Conservation (phyloP, 2,888 invertebrate species). For the Acleris emargana region DNA sequence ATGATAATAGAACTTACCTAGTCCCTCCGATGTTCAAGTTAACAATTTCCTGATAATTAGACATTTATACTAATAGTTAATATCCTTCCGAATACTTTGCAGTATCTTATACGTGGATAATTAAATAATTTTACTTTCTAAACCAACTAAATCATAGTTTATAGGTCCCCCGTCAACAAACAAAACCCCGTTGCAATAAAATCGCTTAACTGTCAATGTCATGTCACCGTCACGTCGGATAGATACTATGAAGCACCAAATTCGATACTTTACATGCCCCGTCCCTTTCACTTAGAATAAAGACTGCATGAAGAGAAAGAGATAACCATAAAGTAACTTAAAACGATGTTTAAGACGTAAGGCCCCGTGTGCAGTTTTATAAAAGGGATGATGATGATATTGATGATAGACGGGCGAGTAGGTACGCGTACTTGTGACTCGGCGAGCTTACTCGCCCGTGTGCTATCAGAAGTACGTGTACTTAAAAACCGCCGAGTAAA, state of each 20-base stretch:
- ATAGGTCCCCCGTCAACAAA: slow-evolving; percentile 32
- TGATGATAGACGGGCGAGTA: too few species aligned
- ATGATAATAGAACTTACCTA: slow-evolving; percentile 83
- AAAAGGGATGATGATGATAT: too few species aligned
- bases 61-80: slow-evolving; percentile 53
- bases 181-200: slow-evolving; percentile 23
- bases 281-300: too few species aligned
- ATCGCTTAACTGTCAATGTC: slow-evolving; percentile 31
- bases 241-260: not conserved
- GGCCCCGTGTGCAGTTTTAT: too few species aligned
- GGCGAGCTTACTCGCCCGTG: too few species aligned
- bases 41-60: slow-evolving; percentile 87
- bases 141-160: slow-evolving; percentile 29
- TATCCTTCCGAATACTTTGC: slow-evolving; percentile 20
- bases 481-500: too few species aligned
- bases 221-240: slow-evolving; percentile 15
- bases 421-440: too few species aligned
- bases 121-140: slow-evolving; percentile 30
- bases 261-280: too few species aligned
- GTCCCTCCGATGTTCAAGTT: slow-evolving; percentile 98
- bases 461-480: too few species aligned
- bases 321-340: too few species aligned
- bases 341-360: too few species aligned
- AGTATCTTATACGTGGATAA: slow-evolving; percentile 24
- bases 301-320: too few species aligned